These are phyloP conservation scores for Acrobasis consociella DNA, from an alignment of 2,888 invertebrate genomes.

Conservation along the genomic window DNA sequence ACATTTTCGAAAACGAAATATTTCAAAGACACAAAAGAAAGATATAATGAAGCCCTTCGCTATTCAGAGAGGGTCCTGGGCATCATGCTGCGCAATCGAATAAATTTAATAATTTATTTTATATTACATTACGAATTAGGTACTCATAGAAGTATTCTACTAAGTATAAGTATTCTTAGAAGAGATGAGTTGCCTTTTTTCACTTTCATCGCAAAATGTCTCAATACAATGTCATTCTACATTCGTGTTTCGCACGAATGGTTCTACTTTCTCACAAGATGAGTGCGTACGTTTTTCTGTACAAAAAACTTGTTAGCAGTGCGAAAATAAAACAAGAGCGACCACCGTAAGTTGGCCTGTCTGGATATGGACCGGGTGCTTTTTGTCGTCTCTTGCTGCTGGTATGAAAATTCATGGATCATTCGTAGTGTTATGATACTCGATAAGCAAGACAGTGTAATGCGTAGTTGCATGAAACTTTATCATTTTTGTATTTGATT, in stretches of 20 bases:
- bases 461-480: background rate
- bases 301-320: conserved; percentile 62
- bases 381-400: conserved; percentile 2
- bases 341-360: conserved; percentile 22
- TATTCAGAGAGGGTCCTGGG: no score
- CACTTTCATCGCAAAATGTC: conserved; percentile 22
- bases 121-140: no score
- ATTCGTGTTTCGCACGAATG: conserved; percentile 50
- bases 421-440: conserved; percentile 15
- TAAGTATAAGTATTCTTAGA: no score
- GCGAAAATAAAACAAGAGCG: conserved; percentile 55
- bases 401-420: conserved; percentile 15
- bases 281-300: conserved; percentile 59
- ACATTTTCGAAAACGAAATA: no score
- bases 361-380: conserved; percentile 13
- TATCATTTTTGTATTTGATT: no score
- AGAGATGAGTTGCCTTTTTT: conserved; percentile 20
- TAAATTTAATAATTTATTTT: no score
- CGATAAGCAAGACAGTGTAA: background rate
- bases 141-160: no score
- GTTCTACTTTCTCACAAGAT: conserved; percentile 61
- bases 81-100: no score
- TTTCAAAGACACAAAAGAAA: no score
- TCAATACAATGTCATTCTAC: conserved; percentile 35
- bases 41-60: no score